Evolutionary conservation across 2,888 invertebrate genomes (phyloP).

Genomic region (Drosophila borborema): DNA sequence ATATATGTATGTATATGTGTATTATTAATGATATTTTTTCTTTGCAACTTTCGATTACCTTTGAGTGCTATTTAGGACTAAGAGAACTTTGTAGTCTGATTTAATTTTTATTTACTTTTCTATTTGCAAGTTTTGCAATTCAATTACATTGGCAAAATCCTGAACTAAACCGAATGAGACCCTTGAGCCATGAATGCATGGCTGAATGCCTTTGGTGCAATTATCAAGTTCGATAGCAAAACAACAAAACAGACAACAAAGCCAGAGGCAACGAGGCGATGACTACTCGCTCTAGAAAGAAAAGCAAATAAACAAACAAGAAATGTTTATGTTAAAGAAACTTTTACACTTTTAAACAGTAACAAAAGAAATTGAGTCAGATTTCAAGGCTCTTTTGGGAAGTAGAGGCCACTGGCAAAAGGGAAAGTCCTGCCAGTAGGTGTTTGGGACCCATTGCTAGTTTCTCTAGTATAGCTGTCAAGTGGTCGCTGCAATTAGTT

Average conservation of each 20-base stretch:
- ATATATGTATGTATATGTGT: not conserved
- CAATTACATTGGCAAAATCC: conserved; percentile 55
- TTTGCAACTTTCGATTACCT: not conserved
- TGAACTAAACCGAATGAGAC: conserved; percentile 38
- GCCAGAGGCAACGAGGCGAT: conserved; percentile 4
- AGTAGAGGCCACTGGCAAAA: not conserved
- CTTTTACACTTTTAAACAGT: conserved; percentile 40
- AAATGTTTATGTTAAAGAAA: conserved; percentile 56
- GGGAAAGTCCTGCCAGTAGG: not conserved
- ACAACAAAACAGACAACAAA: conserved; percentile 39
- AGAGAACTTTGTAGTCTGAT: conserved; percentile 45
- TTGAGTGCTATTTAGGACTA: not conserved
- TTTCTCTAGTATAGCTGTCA: conserved; percentile 10
- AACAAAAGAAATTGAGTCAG: conserved; percentile 30
- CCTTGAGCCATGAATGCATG: conserved; percentile 38
- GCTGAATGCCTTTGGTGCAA: conserved; percentile 32
- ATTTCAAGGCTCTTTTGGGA: conserved; percentile 28
- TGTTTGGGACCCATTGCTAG: not conserved
- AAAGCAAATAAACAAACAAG: conserved; percentile 39
- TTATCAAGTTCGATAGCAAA: conserved; percentile 65
- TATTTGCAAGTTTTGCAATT: conserved; percentile 68
- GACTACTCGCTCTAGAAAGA: not conserved
- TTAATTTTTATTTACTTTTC: conserved; percentile 25
- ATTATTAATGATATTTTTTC: not conserved
- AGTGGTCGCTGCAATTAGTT: conserved; percentile 63